A percentile compares a stretch with the other conserved stretches of the same genome.
phyloP scores from a whole-genome alignment of 2,113 vertebrate species.

The Boulengeromyrus knoepffleri region DNA sequence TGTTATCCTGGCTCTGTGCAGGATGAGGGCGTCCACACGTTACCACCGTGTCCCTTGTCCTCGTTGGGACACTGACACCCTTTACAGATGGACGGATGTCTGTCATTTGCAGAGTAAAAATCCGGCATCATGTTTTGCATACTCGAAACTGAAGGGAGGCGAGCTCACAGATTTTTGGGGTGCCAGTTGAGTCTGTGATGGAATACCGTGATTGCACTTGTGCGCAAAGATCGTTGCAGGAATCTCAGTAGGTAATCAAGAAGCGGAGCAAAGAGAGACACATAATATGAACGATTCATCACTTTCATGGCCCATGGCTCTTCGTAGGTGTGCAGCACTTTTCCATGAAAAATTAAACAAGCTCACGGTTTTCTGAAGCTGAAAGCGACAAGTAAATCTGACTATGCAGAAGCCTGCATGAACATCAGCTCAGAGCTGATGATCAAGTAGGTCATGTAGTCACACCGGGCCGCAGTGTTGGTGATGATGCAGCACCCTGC shows the following conservation, averaged over 20 bases:
- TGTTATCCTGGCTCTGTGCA: background rate
- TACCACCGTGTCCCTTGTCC: background rate
- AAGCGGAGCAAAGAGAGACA: background rate
- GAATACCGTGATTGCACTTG: background rate
- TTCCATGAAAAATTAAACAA: background rate
- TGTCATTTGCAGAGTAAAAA: background rate
- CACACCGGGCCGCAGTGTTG: background rate
- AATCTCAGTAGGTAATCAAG: background rate
- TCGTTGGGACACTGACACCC: background rate
- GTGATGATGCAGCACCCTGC: background rate
- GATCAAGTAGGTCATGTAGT: background rate
- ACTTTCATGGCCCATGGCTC: background rate
- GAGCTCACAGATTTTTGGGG: background rate
- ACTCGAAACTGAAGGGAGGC: background rate
- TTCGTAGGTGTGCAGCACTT: background rate
- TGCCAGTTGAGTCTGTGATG: background rate
- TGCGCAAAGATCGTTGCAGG: background rate
- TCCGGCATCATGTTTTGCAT: background rate
- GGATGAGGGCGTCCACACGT: background rate
- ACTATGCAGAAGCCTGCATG: background rate
- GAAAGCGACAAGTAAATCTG: background rate
- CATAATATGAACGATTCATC: background rate
- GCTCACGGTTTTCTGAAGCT: background rate
- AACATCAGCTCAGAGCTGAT: background rate
- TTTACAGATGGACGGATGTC: background rate